Evolutionary conservation across 2,797 vertebrate species (phyloP).

Genomic region (Epinephelus coioides): DNA sequence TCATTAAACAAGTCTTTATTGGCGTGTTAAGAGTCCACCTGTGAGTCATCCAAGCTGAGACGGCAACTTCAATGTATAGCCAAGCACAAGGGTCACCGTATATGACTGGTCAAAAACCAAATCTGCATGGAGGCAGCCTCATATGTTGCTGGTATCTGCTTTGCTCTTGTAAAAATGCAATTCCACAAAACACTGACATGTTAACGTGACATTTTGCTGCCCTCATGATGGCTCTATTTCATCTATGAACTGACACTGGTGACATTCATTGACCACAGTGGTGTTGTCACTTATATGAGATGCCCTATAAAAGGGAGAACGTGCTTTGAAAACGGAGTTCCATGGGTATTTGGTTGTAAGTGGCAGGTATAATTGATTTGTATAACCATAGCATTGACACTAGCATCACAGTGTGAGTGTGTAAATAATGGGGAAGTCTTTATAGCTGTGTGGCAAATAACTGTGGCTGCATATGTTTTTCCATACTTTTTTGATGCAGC

Average conservation of each 20-base stretch:
- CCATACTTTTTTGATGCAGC: background rate
- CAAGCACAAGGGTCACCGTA: constrained; percentile 36
- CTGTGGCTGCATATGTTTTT: constrained; percentile 2
- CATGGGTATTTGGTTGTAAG: constrained; percentile 13
- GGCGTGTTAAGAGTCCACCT: constrained; percentile 68
- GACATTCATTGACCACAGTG: constrained; percentile 37
- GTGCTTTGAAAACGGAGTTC: constrained; percentile 26
- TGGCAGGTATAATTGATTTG: background rate
- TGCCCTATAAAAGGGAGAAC: constrained; percentile 26
- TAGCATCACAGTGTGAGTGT: background rate
- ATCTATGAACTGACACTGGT: constrained; percentile 46
- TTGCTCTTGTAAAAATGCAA: constrained; percentile 56
- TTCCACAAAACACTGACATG: constrained; percentile 32
- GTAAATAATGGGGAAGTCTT: constrained; percentile 1
- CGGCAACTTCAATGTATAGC: constrained; percentile 51
- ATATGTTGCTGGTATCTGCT: constrained; percentile 20
- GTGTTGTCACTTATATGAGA: constrained; percentile 25
- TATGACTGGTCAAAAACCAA: constrained; percentile 26
- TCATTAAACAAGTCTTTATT: constrained; percentile 71
- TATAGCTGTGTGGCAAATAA: background rate
- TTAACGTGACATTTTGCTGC: constrained; percentile 46
- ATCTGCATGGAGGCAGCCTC: constrained; percentile 8
- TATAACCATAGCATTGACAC: too few relatives aligned
- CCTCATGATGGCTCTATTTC: constrained; percentile 57
- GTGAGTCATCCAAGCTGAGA: constrained; percentile 58